phyloP scores from a whole-genome alignment of 2,888 invertebrate species.

The Drosophila neutralis region DNA sequence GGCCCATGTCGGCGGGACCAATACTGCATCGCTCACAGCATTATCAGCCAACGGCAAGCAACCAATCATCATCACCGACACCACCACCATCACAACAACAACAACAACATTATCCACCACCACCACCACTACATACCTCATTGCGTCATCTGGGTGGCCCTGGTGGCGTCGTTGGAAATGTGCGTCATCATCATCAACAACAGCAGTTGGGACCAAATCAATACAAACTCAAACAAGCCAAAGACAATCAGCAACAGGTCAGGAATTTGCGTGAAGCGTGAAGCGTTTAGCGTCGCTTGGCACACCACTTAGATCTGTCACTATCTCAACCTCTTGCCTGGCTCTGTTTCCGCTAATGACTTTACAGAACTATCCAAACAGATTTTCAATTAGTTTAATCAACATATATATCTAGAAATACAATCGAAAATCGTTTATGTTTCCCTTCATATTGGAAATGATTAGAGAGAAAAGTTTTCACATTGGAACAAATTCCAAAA shows the following conservation, averaged over 20 bases:
- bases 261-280: conserved; percentile 53
- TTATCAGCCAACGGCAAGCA: conserved; percentile 72
- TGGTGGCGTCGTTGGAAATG: conserved; percentile 53
- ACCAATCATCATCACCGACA: conserved; percentile 66
- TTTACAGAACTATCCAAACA: conserved; percentile 10
- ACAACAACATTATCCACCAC: conserved; percentile 53
- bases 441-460: conserved; percentile 6
- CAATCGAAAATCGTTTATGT: neutral
- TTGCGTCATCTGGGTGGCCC: conserved; percentile 84
- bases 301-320: conserved; percentile 40
- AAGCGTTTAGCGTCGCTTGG: conserved; percentile 19
- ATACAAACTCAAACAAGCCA: conserved; percentile 69
- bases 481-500: conserved; percentile 3
- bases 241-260: conserved; percentile 83
- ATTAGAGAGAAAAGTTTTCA: neutral
- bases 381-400: conserved; percentile 7
- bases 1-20: conserved; percentile 85
- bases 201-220: conserved; percentile 72
- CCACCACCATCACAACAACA: conserved; percentile 43
- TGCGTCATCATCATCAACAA: conserved; percentile 55
- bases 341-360: conserved; percentile 33
- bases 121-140: conserved; percentile 74
- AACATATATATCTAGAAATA: neutral
- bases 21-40: conserved; percentile 84
- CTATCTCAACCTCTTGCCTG: conserved; percentile 21